Evolutionary conservation across 2,797 vertebrate genomes (phyloP).

Genomic region (Parotocinclus haroldoi): DNA sequence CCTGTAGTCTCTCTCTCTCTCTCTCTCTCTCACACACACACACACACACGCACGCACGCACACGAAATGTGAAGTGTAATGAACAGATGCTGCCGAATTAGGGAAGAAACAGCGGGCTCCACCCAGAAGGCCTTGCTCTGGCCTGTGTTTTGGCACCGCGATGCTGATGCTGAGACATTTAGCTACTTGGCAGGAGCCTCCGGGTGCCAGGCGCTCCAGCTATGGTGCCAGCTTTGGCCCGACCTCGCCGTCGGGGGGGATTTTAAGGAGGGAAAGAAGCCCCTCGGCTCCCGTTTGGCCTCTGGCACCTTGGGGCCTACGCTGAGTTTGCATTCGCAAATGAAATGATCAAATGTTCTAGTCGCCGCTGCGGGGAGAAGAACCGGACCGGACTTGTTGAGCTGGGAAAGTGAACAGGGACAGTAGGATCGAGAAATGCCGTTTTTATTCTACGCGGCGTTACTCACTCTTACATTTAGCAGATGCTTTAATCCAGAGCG

Average conservation of each 20-base stretch:
- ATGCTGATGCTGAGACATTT: conserved; percentile 78
- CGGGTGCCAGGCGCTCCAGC: conserved; percentile 25
- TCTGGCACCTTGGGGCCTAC: conserved; percentile 28
- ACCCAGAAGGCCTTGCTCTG: conserved; percentile 70
- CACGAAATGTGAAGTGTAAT: conserved; percentile 71
- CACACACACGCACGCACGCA: conserved; percentile 42
- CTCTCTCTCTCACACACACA: not conserved
- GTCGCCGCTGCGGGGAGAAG: too few relatives aligned
- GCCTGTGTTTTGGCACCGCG: conserved; percentile 61
- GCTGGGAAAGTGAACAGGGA: too few relatives aligned
- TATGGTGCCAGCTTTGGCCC: conserved; percentile 26
- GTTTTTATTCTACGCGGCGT: too few relatives aligned
- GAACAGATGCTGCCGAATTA: conserved; percentile 94
- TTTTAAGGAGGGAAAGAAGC: conserved; percentile 46
- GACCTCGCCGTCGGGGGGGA: conserved; percentile 27
- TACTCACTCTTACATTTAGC: too few relatives aligned
- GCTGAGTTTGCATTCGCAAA: conserved; percentile 5
- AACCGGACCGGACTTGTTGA: too few relatives aligned
- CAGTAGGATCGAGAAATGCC: too few relatives aligned
- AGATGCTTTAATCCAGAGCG: too few relatives aligned
- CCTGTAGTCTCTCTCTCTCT: conserved; percentile 55
- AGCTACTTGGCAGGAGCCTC: conserved; percentile 70
- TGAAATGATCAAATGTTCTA: too few relatives aligned
- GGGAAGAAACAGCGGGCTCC: conserved; percentile 85
- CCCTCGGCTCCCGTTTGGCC: conserved; percentile 32